phyloP scores from a whole-genome alignment of 2,797 vertebrate genomes.

The Gallinago nigripennis region DNA sequence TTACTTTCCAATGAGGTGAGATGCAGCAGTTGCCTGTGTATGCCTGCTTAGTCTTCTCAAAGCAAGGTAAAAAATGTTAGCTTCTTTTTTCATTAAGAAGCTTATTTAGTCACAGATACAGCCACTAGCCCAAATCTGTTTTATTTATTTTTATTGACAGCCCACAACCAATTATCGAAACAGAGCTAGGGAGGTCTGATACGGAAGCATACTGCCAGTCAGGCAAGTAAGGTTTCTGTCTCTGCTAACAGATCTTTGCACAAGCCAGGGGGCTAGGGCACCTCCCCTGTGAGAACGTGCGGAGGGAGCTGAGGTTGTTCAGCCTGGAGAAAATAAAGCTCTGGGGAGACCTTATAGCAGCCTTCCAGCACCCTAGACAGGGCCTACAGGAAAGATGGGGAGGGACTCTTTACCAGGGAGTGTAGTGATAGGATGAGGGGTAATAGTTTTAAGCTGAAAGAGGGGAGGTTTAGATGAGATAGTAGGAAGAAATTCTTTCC shows the following conservation, averaged over 20 bases:
- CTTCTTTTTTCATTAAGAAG: not conserved
- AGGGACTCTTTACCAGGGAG: not conserved
- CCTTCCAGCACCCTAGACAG: not conserved
- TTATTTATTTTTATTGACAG: not conserved
- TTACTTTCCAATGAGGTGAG: not conserved
- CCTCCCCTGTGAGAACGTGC: not conserved
- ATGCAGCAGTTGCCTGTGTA: not conserved
- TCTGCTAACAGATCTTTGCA: not conserved
- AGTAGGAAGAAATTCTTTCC: not conserved
- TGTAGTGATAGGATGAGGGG: fast-evolving
- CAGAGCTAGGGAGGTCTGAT: not conserved
- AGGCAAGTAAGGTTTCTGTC: not conserved
- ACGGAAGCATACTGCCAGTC: not conserved
- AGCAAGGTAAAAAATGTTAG: not conserved
- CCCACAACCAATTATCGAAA: not conserved
- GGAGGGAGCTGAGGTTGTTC: not conserved
- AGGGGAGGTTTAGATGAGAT: not conserved
- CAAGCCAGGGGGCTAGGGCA: not conserved
- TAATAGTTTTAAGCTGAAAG: not conserved
- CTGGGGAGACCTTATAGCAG: not conserved
- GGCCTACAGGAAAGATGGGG: not conserved
- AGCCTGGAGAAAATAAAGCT: not conserved
- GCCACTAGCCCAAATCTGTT: not conserved
- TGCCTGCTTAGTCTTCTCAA: not conserved
- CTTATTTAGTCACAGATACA: not conserved